phyloP scores from a whole-genome alignment of 1,140 invertebrate genomes.

The Conus betulinus region DNA sequence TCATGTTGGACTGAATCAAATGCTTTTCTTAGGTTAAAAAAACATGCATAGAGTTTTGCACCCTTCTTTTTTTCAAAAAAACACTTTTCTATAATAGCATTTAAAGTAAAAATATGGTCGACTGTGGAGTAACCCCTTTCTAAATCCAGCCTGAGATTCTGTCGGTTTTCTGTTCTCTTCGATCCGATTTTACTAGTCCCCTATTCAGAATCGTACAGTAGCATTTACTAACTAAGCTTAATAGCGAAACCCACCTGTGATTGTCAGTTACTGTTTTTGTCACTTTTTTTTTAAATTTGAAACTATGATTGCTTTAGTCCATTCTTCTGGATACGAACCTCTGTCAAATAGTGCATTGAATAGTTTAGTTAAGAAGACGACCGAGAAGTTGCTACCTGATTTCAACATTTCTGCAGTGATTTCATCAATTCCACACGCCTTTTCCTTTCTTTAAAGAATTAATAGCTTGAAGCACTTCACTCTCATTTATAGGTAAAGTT shows the following conservation, averaged over 20 bases:
- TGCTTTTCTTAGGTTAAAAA: conserved; percentile 1
- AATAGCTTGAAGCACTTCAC: no score
- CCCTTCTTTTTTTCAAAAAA: conserved; percentile 6
- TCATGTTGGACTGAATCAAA: conserved; percentile 7
- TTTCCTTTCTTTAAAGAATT: background rate
- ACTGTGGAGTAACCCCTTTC: background rate
- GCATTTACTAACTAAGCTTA: conserved; percentile 4
- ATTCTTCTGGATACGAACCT: conserved; percentile 22
- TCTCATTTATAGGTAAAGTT: no score
- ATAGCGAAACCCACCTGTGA: conserved; percentile 16
- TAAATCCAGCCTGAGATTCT: background rate
- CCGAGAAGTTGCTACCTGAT: background rate
- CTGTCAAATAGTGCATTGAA: conserved; percentile 15
- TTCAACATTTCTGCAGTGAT: conserved; percentile 2
- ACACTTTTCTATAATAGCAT: background rate
- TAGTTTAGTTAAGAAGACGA: background rate
- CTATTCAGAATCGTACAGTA: background rate
- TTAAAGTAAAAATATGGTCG: conserved; percentile 2
- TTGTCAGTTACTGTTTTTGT: conserved; percentile 3
- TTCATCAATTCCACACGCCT: background rate
- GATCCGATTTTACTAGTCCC: background rate
- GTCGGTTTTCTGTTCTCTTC: background rate
- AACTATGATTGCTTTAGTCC: conserved; percentile 23
- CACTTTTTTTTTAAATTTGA: conserved; percentile 30
- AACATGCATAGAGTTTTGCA: background rate